Base-by-base conservation (phyloP, 2,797 vertebrate genomes). In the Melopsittacus undulatus region DNA sequence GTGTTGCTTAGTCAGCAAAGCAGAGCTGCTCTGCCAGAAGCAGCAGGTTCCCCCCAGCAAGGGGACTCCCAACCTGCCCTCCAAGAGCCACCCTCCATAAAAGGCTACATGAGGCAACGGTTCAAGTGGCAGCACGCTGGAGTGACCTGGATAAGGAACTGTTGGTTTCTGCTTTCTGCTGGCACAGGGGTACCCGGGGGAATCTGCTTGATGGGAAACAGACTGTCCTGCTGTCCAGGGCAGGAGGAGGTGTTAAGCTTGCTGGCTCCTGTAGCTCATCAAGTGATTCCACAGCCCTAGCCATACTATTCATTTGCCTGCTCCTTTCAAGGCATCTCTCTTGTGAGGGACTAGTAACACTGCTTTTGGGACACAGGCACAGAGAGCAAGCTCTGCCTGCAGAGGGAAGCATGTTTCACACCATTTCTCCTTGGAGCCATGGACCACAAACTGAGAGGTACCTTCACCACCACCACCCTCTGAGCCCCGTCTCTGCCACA, bases 111-210 rank as follows among this genome's bases (percentile, higher is more conserved):
- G 85, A 92, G 49, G 57, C 5, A 12, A 52, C 13, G 3, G 48
- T 56, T 90, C 43, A 83, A 79, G 80, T 62, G 61, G 40, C 49
- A 48, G 46, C 56, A 45, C 18, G 0, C 24, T 46, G 83, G 77
- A 78, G 11, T 83, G 76, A 78, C 56, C 43, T 89, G 70, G 67
- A 67, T 63, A 72, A 90, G 48, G 51, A 92, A 49, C 81, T 87
- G 13, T 22, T 83, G 87, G 49, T 70, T 93, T 95, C 76, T 78
- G 48, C 48, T 77, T 90, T 95, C 61, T 92, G 45, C 76, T 86
- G 85, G 45, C 42, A 56, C 6, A 11, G n/a, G 30, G 4, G 7
- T 80, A 75, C 62, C 34, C 51, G 45, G 75, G 48, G 26, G 26
- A 83, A 61, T 86, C 57, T 92, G 45, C 29, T 72, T 88, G 48